These are phyloP conservation scores for Drosophila kohkoa DNA, from an alignment of 1,140 invertebrate species.

Conservation along the genomic window DNA sequence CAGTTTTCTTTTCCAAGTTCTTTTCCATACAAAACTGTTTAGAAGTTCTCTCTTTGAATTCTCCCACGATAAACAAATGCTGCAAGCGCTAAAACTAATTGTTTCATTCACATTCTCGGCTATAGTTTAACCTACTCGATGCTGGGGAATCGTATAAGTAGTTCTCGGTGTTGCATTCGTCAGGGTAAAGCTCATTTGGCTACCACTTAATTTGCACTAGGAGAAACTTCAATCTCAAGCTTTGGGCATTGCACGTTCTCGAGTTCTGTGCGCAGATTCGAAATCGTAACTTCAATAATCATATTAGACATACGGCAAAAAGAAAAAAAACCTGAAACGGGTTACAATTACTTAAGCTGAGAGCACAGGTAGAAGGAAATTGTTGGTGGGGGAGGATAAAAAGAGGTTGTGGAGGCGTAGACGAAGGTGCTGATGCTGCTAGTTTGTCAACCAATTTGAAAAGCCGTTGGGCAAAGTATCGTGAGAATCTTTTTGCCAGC, in stretches of 20 bases:
- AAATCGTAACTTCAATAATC: slow-evolving; percentile 35
- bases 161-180: slow-evolving; percentile 21
- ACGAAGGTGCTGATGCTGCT: slow-evolving; percentile 62
- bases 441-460: slow-evolving; percentile 78
- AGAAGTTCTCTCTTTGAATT: slow-evolving; percentile 15
- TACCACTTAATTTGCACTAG: slow-evolving; percentile 72
- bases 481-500: slow-evolving; percentile 71
- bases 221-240: slow-evolving; percentile 25
- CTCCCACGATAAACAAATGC: slow-evolving; percentile 61
- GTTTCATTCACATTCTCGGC: slow-evolving; percentile 59
- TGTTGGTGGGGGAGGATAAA: not conserved
- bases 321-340: not conserved
- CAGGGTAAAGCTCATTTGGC: slow-evolving; percentile 61
- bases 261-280: not conserved
- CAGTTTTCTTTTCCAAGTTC: too few relatives aligned
- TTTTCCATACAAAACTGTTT: slow-evolving; percentile 1
- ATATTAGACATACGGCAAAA: slow-evolving; percentile 36
- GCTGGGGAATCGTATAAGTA: not conserved
- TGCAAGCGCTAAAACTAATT: slow-evolving; percentile 50
- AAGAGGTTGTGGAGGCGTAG: not conserved
- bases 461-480: slow-evolving; percentile 53
- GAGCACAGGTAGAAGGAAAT: not conserved
- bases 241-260: slow-evolving; percentile 65
- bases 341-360: slow-evolving; percentile 36
- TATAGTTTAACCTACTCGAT: slow-evolving; percentile 27